phyloP scores from a whole-genome alignment of 2,888 invertebrate species.

The Drosophila prostipennis region DNA sequence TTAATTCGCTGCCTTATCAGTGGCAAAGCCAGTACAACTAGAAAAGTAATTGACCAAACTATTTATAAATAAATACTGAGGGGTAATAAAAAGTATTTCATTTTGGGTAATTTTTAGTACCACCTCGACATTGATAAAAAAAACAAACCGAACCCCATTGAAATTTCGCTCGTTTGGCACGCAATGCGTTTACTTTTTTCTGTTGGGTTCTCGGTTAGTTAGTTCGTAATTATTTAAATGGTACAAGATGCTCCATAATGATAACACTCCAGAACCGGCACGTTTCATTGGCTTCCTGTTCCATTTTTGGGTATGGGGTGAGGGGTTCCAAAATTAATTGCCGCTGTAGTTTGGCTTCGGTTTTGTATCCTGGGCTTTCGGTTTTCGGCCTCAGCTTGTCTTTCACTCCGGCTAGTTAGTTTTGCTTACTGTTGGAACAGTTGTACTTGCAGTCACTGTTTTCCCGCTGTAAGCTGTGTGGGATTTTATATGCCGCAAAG shows the following conservation, averaged over 20 bases:
- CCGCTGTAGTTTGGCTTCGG: slow-evolving; percentile 61
- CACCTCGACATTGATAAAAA: background rate
- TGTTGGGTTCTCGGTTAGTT: slow-evolving; percentile 37
- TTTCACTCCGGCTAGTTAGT: slow-evolving; percentile 67
- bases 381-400: slow-evolving; percentile 32
- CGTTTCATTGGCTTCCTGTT: slow-evolving; percentile 47
- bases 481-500: slow-evolving; percentile 64
- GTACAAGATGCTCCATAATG: slow-evolving; percentile 61
- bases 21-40: slow-evolving; percentile 14
- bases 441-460: slow-evolving; percentile 49
- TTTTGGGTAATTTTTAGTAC: slow-evolving; percentile 32
- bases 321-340: slow-evolving; percentile 65
- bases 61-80: slow-evolving; percentile 26
- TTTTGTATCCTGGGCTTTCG: slow-evolving; percentile 3
- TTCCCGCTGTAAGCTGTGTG: slow-evolving; percentile 45
- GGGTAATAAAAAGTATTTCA: slow-evolving; percentile 28
- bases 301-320: background rate
- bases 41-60: slow-evolving; percentile 24
- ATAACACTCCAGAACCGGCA: slow-evolving; percentile 54
- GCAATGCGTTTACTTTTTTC: slow-evolving; percentile 32
- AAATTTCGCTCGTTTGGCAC: slow-evolving; percentile 37
- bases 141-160: slow-evolving; percentile 12
- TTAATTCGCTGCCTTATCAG: slow-evolving; percentile 32
- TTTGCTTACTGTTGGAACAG: slow-evolving; percentile 55
- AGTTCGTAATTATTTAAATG: slow-evolving; percentile 70